Evolutionary conservation across 2,888 invertebrate species (phyloP).

Genomic region (Pantelozetes paolii): DNA sequence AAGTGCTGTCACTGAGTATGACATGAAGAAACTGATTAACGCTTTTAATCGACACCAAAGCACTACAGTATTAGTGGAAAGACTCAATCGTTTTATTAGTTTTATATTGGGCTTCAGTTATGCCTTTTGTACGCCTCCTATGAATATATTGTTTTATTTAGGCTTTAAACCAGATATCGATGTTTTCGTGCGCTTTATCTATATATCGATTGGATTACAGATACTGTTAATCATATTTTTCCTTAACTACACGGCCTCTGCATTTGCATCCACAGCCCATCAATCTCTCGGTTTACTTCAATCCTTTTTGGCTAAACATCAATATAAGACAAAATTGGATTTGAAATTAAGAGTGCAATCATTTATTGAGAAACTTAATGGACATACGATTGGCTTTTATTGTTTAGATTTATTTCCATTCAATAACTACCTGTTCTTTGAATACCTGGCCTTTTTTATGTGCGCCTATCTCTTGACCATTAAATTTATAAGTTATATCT

Average conservation of each 20-base stretch:
- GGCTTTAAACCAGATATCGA: neutral
- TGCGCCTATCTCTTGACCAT: neutral
- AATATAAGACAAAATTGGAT: neutral
- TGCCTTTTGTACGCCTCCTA: neutral
- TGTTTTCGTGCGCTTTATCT: neutral
- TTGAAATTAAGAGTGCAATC: neutral
- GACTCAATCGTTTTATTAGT: neutral
- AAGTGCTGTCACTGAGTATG: neutral
- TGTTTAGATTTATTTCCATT: neutral
- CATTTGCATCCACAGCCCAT: neutral
- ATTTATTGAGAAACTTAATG: conserved; percentile 7
- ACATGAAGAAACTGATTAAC: neutral
- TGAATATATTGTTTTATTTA: neutral
- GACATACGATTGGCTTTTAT: conserved; percentile 6
- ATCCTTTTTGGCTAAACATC: neutral
- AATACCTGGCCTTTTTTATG: neutral
- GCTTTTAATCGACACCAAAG: neutral
- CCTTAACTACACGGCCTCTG: neutral
- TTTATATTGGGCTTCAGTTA: neutral
- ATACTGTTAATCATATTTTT: neutral
- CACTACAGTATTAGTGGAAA: neutral
- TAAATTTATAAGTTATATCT: too few relatives aligned
- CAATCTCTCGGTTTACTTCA: neutral
- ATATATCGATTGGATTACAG: neutral
- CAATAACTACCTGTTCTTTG: conserved; percentile 6